These are phyloP conservation scores for Phymatocera aterrima DNA, from an alignment of 2,888 invertebrate genomes.

Conservation along the genomic window DNA sequence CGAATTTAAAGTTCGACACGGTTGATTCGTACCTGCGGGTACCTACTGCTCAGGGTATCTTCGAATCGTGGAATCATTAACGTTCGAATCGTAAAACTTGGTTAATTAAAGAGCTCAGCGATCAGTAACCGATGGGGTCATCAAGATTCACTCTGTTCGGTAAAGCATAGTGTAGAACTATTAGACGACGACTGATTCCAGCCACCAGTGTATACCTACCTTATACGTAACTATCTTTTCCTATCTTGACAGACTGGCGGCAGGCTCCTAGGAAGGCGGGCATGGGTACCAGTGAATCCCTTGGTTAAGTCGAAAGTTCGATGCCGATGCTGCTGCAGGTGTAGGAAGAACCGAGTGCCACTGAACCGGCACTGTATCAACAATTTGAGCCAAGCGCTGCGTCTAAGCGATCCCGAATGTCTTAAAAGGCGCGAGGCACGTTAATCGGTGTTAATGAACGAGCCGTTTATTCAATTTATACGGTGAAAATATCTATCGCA, in stretches of 20 bases:
- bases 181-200: no score
- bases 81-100: conserved; percentile 27
- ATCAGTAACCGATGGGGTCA: conserved; percentile 12
- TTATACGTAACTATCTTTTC: background rate
- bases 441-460: conserved; percentile 69
- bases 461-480: conserved; percentile 55
- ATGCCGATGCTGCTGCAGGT: conserved; percentile 42
- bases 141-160: conserved; percentile 25
- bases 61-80: conserved; percentile 39
- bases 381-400: conserved; percentile 11
- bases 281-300: conserved; percentile 6
- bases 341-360: conserved; percentile 12
- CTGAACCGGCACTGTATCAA: conserved; percentile 28
- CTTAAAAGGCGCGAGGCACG: conserved; percentile 57
- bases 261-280: no score
- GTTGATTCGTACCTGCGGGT: no score
- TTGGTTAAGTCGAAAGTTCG: conserved; percentile 31
- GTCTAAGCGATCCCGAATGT: conserved; percentile 30
- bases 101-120: conserved; percentile 37
- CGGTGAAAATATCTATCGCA: conserved; percentile 17
- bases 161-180: background rate
- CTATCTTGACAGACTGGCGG: conserved; percentile 28
- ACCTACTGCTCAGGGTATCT: background rate
- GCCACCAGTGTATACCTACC: background rate
- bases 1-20: background rate